Base-by-base conservation (phyloP, 2,888 invertebrate genomes). In the Mactromeris polynyma region DNA sequence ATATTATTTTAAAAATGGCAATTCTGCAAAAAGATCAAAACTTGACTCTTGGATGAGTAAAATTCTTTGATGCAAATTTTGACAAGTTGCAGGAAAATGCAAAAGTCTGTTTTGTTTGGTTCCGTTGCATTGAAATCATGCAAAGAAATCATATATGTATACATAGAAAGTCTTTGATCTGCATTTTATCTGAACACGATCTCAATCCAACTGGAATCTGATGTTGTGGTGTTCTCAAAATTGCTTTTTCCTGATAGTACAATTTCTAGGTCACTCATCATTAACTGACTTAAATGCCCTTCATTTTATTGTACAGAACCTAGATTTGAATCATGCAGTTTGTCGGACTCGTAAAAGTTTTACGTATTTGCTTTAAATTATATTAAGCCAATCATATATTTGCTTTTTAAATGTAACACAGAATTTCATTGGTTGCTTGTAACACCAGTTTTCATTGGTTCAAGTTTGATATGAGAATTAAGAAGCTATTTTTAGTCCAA, bases 301-400 rank as follows among this genome's bases (percentile, higher is more conserved):
- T 46, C 26, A 26, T 64, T 64, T 64, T 26, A 64, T 26, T 64
- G 58, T 64, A 64, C 26, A 64, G 11, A 64, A 64, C 11, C 11
- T 64, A 64, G n/a, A 64, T 64, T 11, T 64, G 58, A 73, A 33
- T 73, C 73, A 73, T 36, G 36, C 73, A 19, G 73, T 73, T 33
- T 14, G 36, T 73, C 14, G 19, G 58, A 73, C 73, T 73, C 36
- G 73, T 36, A 36, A 36, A 73, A 36, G 73, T 73, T 73, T 73
- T 36, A 33, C 31, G 3, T 19, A 73, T 73, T 33, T 73, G 73
- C 73, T 73, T 73, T 73, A 69, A 58, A 73, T 33, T 73, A 73
- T 73, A 73, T 73, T 26, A 73, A 73, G 73, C 73, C 73, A 73
- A 36, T 73, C 36, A 73, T 73, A 36, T 73, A 73, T 73, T 73